Conservation (phyloP, 2,888 invertebrate genomes). For the Argyra leucocephala region DNA sequence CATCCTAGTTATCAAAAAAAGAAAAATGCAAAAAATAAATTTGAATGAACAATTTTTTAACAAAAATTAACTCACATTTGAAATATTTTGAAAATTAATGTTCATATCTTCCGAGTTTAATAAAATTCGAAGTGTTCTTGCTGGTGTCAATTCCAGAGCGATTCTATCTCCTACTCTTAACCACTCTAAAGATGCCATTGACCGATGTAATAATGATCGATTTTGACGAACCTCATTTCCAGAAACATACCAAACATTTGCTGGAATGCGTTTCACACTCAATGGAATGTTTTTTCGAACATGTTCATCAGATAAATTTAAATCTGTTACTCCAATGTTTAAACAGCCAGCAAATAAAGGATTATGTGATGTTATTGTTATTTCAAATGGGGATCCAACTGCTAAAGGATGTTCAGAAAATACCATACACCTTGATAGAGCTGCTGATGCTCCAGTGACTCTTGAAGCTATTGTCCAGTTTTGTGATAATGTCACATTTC, state of each 20-base stretch:
- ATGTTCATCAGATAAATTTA: constrained; percentile 54
- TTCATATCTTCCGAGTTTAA: constrained; percentile 77
- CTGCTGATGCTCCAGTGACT: constrained; percentile 35
- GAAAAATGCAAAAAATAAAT: constrained; percentile 3
- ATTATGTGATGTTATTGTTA: constrained; percentile 40
- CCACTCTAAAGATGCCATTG: constrained; percentile 64
- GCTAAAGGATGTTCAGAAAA: constrained; percentile 42
- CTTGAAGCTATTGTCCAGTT: constrained; percentile 42
- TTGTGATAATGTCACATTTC: constrained; percentile 40
- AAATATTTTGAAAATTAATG: constrained; percentile 63
- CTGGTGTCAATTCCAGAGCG: constrained; percentile 62
- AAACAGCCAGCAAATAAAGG: constrained; percentile 51
- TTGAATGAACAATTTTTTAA: background rate
- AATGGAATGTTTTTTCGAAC: constrained; percentile 57
- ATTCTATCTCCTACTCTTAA: constrained; percentile 68
- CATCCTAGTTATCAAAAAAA: constrained; percentile 48
- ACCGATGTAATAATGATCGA: constrained; percentile 55
- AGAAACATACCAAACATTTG: constrained; percentile 47
- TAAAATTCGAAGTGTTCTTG: constrained; percentile 61
- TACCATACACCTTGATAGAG: constrained; percentile 40
- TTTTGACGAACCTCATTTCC: constrained; percentile 60
- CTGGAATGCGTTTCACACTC: constrained; percentile 54
- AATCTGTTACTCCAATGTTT: constrained; percentile 68
- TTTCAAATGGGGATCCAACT: constrained; percentile 41
- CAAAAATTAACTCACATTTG: constrained; percentile 51